These are phyloP conservation scores for Drosophila murphyi DNA, from an alignment of 1,140 invertebrate species.

Conservation along the genomic window DNA sequence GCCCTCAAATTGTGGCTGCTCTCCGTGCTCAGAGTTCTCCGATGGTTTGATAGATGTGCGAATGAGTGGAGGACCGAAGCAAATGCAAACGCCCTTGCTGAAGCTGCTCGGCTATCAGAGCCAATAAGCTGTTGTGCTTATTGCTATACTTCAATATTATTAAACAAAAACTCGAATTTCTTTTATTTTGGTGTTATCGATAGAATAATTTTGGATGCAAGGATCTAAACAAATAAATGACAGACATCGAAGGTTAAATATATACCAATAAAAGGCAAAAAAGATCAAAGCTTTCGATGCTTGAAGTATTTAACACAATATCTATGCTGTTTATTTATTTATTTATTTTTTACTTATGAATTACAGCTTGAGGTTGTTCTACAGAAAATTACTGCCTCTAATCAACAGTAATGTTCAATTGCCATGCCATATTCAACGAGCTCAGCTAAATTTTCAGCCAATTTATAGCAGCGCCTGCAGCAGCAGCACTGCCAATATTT, in stretches of 20 bases:
- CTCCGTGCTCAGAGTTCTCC: slow-evolving; percentile 57
- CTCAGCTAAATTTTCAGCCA: slow-evolving; percentile 54
- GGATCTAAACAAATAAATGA: too few species aligned
- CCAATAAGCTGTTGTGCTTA: slow-evolving; percentile 4
- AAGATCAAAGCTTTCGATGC: too few species aligned
- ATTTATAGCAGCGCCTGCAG: slow-evolving; percentile 53
- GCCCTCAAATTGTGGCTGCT: slow-evolving; percentile 66
- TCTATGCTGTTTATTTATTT: too few species aligned
- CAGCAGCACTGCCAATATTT: slow-evolving; percentile 36
- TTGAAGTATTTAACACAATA: too few species aligned
- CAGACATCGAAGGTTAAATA: too few species aligned
- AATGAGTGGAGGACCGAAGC: slow-evolving; percentile 20
- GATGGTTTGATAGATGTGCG: slow-evolving; percentile 57
- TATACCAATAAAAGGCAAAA: too few species aligned
- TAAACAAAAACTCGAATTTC: background rate
- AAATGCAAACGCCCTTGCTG: slow-evolving; percentile 50
- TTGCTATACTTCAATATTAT: background rate
- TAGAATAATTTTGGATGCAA: too few species aligned
- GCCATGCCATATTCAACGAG: slow-evolving; percentile 49
- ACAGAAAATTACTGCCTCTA: background rate
- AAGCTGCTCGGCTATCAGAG: slow-evolving; percentile 39
- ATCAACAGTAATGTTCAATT: slow-evolving; percentile 34
- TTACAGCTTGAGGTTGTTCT: background rate
- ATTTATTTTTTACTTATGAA: too few species aligned
- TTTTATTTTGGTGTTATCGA: too few species aligned